Evolutionary conservation across 2,113 vertebrate species (phyloP), one percentile per base, ranked within the genome.

Genomic region (Terrapene triunguis): DNA sequence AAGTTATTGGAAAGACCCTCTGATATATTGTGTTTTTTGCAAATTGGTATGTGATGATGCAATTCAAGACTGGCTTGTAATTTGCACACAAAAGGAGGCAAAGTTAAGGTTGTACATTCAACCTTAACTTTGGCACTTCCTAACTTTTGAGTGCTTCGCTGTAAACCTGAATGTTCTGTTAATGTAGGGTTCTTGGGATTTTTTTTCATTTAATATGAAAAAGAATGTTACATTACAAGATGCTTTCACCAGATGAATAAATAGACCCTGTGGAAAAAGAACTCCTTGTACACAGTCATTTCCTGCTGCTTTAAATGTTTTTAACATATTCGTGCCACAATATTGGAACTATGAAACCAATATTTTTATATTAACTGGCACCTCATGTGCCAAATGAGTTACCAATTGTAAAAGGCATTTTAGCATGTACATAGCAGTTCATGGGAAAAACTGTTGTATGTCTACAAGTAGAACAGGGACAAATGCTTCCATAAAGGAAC

Each of bases 361-460:
- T 89, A 1, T 79, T 93, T 93, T 88, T 95, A 1, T 1, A 90
- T 87, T 81, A 83, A 87, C 89, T 85, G 92, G 89, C 93, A 93
- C 84, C 93, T 27, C 78, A 48, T 51, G 55, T 94, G 93, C 95
- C 87, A 54, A 87, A 91, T 87, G 87, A 88, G 87, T 53, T 96
- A 91, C 89, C 84, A 76, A 80, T 92, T 93, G 76, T 85, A 95
- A 91, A 96, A 96, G 83, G 85, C 84, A 94, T 96, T 94, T 97
- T 94, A 93, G 92, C 88, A 92, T 96, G 78, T 91, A 87, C 93
- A 59, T 92, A 92, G 92, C 53, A 94, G 89, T 96, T 96, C 95
- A 93, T 97, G 95, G 92, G 93, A 94, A 96, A 97, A 94, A 74
- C 48, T 1, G 11, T 82, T 84, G 92, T 6, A 65, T 92, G 88